Evolutionary conservation across 2,888 invertebrate species (phyloP).

Genomic region (Oscheius sp.): DNA sequence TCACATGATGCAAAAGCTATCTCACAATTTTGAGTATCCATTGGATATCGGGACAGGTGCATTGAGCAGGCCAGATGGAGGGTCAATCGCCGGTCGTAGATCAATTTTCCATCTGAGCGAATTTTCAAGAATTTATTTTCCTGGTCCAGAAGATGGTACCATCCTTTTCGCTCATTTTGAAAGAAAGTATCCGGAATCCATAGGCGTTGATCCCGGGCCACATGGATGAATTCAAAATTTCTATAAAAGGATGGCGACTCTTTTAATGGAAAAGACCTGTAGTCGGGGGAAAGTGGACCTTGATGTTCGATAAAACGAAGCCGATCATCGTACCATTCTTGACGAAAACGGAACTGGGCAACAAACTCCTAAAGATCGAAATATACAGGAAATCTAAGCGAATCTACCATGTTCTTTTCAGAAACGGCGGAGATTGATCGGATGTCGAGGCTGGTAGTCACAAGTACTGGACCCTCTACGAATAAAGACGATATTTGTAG

Average conservation of each 20-base stretch:
- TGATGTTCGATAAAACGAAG: slow-evolving; percentile 65
- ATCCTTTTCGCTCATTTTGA: slow-evolving; percentile 71
- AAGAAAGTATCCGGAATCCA: slow-evolving; percentile 72
- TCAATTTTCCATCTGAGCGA: slow-evolving; percentile 69
- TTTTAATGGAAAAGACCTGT: slow-evolving; percentile 65
- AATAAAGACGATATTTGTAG: too few relatives aligned
- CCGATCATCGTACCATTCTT: slow-evolving; percentile 72
- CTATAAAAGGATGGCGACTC: slow-evolving; percentile 56
- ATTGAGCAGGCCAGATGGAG: slow-evolving; percentile 72
- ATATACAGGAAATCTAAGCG: background rate
- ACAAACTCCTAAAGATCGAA: slow-evolving; percentile 70
- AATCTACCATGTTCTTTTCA: slow-evolving; percentile 68
- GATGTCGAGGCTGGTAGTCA: slow-evolving; percentile 66
- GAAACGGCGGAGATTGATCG: slow-evolving; percentile 70
- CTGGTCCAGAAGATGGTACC: slow-evolving; percentile 72
- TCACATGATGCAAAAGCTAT: slow-evolving; percentile 73
- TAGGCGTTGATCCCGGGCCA: slow-evolving; percentile 42
- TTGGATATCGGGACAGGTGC: slow-evolving; percentile 71
- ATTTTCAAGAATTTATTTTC: slow-evolving; percentile 71
- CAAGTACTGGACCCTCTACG: slow-evolving; percentile 66
- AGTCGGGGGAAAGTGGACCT: slow-evolving; percentile 53
- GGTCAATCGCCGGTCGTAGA: slow-evolving; percentile 71
- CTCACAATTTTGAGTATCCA: slow-evolving; percentile 72
- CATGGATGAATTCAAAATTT: slow-evolving; percentile 59
- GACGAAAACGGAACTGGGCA: slow-evolving; percentile 72